A percentile compares a stretch with the other conserved stretches of the same genome.
Evolutionary conservation across 30 jellyfish, hydroid and myxozoan species (phyloP).

Genomic region (Aurelia sp.): DNA sequence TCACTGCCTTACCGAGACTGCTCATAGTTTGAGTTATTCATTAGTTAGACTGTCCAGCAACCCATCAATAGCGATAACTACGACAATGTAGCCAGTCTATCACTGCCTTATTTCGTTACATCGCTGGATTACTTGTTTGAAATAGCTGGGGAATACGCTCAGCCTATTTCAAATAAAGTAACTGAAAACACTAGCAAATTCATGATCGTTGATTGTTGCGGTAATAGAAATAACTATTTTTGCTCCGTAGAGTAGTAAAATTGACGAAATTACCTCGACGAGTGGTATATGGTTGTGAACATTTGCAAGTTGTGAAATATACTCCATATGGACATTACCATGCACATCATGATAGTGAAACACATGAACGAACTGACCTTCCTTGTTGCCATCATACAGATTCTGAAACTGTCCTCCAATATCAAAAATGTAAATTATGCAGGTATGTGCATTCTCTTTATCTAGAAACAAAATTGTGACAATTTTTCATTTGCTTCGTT

Average conservation of each 20-base stretch:
- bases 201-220: no score
- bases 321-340: slow-evolving; percentile 92
- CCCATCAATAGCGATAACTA: no score
- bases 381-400: slow-evolving; percentile 97
- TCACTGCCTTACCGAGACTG: no score
- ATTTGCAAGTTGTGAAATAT: slow-evolving; percentile 87
- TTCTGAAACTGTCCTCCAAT: slow-evolving; percentile 55
- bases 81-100: no score
- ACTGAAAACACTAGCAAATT: no score
- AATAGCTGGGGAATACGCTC: no score
- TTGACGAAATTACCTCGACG: slow-evolving; percentile 76
- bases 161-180: no score
- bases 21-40: no score
- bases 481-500: neutral
- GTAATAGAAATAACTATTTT: no score
- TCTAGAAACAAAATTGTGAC: neutral
- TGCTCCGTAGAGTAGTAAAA: slow-evolving; percentile 43
- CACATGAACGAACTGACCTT: slow-evolving; percentile 74
- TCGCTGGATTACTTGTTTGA: no score
- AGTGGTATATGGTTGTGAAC: slow-evolving; percentile 81
- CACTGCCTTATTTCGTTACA: no score
- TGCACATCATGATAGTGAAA: slow-evolving; percentile 98
- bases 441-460: slow-evolving; percentile 50
- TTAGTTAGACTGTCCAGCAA: no score
- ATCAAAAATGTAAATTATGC: slow-evolving; percentile 94